Evolutionary conservation across 2,113 vertebrate genomes (phyloP).

Genomic region (Scartelaos histophorus): DNA sequence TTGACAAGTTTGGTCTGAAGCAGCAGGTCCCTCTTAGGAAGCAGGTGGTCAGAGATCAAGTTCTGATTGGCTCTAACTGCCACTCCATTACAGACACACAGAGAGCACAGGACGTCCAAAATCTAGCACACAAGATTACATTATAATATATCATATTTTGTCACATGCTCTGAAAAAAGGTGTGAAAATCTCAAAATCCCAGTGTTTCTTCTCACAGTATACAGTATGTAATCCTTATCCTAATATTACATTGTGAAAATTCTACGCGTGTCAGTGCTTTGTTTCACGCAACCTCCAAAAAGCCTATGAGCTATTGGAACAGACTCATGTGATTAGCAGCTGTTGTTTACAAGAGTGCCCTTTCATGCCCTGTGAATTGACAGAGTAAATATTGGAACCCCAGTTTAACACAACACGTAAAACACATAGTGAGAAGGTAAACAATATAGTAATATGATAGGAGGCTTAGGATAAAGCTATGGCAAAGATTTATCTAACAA

Average conservation of each 20-base stretch:
- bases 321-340: conserved; percentile 36
- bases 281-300: neutral
- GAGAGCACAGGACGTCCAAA: conserved; percentile 91
- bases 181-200: neutral
- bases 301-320: conserved; percentile 2
- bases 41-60: conserved; percentile 93
- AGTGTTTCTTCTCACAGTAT: neutral
- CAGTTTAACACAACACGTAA: conserved; percentile 34
- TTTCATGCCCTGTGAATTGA: conserved; percentile 34
- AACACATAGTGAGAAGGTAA: conserved; percentile 31
- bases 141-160: neutral
- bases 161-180: neutral
- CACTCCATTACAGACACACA: conserved; percentile 95
- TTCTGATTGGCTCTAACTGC: conserved; percentile 98
- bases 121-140: conserved; percentile 75
- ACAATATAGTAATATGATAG: neutral
- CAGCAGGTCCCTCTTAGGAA: conserved; percentile 91
- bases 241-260: neutral
- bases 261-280: too few relatives aligned
- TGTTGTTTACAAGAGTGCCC: conserved; percentile 48
- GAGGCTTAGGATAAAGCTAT: neutral
- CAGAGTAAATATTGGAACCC: conserved; percentile 32
- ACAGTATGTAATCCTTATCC: neutral
- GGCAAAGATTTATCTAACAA: conserved; percentile 3
- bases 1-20: conserved; percentile 94